A percentile compares a stretch with the other conserved stretches of the same genome.
Conservation (phyloP, 2,888 invertebrate species). For the Epinotia ramella region DNA sequence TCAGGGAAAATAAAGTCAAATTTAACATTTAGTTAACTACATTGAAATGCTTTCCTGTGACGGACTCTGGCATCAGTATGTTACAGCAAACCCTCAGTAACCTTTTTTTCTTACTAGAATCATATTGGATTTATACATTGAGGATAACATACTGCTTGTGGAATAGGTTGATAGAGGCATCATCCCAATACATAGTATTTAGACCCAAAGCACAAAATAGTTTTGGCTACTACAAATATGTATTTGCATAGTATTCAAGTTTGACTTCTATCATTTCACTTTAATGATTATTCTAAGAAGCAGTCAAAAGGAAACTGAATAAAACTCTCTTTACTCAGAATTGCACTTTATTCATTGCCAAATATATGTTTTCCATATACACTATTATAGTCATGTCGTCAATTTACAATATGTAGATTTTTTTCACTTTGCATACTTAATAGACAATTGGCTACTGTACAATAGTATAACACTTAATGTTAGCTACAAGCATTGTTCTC, state of each 20-base stretch:
- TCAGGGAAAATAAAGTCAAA: no score
- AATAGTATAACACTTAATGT: constrained; percentile 9
- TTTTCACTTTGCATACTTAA: background rate
- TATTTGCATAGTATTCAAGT: background rate
- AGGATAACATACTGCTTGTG: no score
- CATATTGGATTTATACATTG: no score
- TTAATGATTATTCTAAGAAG: background rate
- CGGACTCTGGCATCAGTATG: no score
- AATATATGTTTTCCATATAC: constrained; percentile 43
- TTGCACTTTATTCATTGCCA: constrained; percentile 60
- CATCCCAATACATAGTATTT: no score
- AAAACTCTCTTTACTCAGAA: constrained; percentile 34
- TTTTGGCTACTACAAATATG: no score
- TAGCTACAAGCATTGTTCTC: constrained; percentile 41
- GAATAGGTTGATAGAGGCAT: no score
- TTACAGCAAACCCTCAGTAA: no score
- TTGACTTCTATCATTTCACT: background rate
- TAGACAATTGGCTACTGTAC: constrained; percentile 35
- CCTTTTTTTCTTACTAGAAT: no score
- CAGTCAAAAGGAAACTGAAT: constrained; percentile 1
- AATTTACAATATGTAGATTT: background rate
- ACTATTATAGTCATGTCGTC: constrained; percentile 15
- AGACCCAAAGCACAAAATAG: no score
- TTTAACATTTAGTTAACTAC: no score
- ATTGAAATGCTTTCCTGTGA: no score